These are phyloP conservation scores for Pogonocichla stellata DNA, from an alignment of 2,113 vertebrate genomes.

Conservation along the genomic window DNA sequence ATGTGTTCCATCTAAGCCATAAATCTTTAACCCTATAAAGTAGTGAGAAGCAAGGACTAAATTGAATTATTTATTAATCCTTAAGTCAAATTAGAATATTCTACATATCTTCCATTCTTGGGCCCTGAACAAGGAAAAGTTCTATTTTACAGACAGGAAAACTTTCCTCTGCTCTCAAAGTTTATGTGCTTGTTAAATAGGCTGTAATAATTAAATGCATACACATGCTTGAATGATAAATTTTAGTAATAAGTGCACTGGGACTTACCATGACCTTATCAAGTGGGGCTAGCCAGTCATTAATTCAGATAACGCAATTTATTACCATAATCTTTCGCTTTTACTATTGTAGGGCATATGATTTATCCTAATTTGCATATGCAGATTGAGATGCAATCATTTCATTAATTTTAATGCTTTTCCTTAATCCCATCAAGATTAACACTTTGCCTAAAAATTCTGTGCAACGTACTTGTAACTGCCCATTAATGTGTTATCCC, in stretches of 20 bases:
- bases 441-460: conserved; percentile 36
- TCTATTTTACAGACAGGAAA: not conserved
- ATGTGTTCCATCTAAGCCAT: not conserved
- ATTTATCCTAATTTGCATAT: conserved; percentile 65
- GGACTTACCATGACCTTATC: conserved; percentile 61
- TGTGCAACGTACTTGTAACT: conserved; percentile 5
- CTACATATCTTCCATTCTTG: not conserved
- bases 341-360: conserved; percentile 26
- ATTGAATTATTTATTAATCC: not conserved
- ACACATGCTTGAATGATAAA: conserved; percentile 45
- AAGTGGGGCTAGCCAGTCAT: conserved; percentile 62
- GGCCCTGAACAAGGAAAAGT: not conserved
- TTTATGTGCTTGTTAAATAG: conserved; percentile 43
- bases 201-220: conserved; percentile 50
- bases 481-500: not conserved
- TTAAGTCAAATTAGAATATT: not conserved
- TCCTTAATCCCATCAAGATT: conserved; percentile 57
- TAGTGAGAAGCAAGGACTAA: not conserved
- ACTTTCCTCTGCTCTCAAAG: not conserved
- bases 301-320: conserved; percentile 68
- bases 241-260: conserved; percentile 50
- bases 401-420: conserved; percentile 69
- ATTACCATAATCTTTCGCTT: conserved; percentile 66
- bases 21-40: not conserved
- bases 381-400: conserved; percentile 58